A percentile compares a stretch with the other conserved stretches of the same genome.
Conservation (phyloP, 30 jellyfish, hydroid and myxozoan species). For the Euphysa ruthae region DNA sequence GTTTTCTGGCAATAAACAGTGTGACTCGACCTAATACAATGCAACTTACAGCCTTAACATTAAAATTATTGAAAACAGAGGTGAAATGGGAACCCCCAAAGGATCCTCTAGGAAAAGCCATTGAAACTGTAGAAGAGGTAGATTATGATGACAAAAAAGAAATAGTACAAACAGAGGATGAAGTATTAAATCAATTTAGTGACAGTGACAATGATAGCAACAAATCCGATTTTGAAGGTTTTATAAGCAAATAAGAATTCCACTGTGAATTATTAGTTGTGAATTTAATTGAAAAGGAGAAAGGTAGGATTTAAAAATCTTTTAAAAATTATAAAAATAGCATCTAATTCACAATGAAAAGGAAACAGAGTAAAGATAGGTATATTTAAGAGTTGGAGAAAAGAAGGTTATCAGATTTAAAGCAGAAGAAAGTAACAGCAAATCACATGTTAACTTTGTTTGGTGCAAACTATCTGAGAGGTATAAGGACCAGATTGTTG, state of each 20-base stretch:
- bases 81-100: slow-evolving; percentile 10
- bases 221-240: background rate
- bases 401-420: too few relatives aligned
- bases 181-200: background rate
- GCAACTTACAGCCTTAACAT: background rate
- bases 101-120: background rate
- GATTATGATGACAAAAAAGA: background rate
- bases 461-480: too few relatives aligned
- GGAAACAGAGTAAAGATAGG: too few relatives aligned
- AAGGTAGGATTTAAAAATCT: too few relatives aligned
- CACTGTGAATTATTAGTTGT: background rate
- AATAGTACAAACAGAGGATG: background rate
- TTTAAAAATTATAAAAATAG: too few relatives aligned
- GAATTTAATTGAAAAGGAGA: too few relatives aligned
- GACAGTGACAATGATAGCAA: background rate
- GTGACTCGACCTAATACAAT: background rate
- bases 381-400: too few relatives aligned
- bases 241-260: background rate
- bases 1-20: slow-evolving; percentile 3
- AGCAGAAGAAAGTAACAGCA: too few relatives aligned
- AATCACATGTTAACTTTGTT: too few relatives aligned
- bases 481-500: too few relatives aligned
- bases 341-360: too few relatives aligned
- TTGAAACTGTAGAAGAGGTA: background rate
- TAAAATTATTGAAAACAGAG: background rate